These are phyloP conservation scores for Caenorhabditis japonica DNA, from an alignment of 2,888 invertebrate species.

Conservation along the genomic window DNA sequence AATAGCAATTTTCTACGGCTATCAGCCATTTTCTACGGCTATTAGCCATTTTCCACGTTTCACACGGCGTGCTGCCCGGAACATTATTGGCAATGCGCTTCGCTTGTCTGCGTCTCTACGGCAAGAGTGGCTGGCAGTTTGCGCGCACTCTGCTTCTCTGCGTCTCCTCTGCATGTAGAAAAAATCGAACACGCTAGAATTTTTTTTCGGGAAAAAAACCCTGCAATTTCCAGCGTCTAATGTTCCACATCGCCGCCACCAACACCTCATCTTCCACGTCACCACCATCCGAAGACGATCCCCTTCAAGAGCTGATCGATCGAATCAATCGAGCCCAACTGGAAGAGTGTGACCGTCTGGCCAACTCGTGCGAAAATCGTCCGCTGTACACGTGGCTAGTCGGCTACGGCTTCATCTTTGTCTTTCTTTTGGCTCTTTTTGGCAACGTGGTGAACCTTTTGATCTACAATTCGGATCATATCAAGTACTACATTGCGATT, in stretches of 20 bases:
- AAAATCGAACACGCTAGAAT: not conserved
- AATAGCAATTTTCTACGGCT: too few species aligned
- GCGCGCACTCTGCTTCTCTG: too few species aligned
- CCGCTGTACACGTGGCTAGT: slow-evolving; percentile 64
- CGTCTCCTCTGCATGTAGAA: not conserved
- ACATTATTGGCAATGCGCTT: too few species aligned
- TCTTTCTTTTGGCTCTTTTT: slow-evolving; percentile 70
- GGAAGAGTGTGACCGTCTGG: slow-evolving; percentile 31
- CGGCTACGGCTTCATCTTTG: slow-evolving; percentile 71
- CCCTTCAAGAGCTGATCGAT: slow-evolving; percentile 19
- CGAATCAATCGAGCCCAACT: slow-evolving; percentile 24
- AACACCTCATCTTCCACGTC: not conserved
- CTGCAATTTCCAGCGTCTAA: slow-evolving; percentile 13
- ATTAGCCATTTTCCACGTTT: too few species aligned
- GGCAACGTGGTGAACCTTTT: slow-evolving; percentile 73
- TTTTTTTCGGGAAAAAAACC: not conserved
- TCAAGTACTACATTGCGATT: slow-evolving; percentile 73
- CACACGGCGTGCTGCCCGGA: too few species aligned
- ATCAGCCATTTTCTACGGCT: too few species aligned
- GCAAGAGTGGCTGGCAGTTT: too few species aligned
- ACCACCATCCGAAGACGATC: not conserved
- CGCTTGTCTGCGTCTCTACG: too few species aligned
- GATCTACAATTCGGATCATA: slow-evolving; percentile 74
- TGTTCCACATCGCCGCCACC: slow-evolving; percentile 18
- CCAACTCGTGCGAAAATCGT: slow-evolving; percentile 64